A percentile compares a stretch with the other conserved stretches of the same genome.
Evolutionary conservation across 2,888 invertebrate species (phyloP).

Genomic region (Pandemis heparana): DNA sequence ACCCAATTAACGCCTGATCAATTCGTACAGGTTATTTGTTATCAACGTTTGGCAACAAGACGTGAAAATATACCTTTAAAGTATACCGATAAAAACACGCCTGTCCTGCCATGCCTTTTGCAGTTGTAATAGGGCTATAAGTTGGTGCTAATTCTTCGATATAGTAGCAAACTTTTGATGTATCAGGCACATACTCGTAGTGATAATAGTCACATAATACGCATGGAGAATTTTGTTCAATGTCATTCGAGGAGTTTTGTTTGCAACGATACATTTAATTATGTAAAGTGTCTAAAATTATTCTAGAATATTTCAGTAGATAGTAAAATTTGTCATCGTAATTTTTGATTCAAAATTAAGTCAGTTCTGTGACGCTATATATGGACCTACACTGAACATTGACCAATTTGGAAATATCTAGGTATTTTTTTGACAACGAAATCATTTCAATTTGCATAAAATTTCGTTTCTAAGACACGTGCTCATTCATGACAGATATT

Average conservation of each 20-base stretch:
- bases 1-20: not conserved
- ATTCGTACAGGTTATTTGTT: not conserved
- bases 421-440: too few species aligned
- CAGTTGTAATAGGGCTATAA: constrained; percentile 2
- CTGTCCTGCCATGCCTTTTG: not conserved
- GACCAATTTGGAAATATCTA: too few species aligned
- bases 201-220: constrained; percentile 25
- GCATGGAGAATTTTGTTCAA: constrained; percentile 33
- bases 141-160: not conserved
- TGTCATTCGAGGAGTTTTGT: constrained; percentile 12
- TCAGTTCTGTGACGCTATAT: too few species aligned
- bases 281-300: too few species aligned
- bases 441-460: too few species aligned
- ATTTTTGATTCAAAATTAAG: too few species aligned
- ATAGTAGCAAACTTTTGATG: not conserved
- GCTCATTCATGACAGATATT: too few species aligned
- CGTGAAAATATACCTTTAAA: not conserved
- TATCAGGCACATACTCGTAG: constrained; percentile 5
- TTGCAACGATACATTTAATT: not conserved
- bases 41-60: not conserved
- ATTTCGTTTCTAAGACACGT: too few species aligned
- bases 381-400: too few species aligned
- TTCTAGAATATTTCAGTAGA: too few species aligned
- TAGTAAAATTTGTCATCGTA: too few species aligned
- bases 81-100: not conserved